Evolutionary conservation across 1,140 invertebrate species (phyloP).

Genomic region (Penaeus vannamei): DNA sequence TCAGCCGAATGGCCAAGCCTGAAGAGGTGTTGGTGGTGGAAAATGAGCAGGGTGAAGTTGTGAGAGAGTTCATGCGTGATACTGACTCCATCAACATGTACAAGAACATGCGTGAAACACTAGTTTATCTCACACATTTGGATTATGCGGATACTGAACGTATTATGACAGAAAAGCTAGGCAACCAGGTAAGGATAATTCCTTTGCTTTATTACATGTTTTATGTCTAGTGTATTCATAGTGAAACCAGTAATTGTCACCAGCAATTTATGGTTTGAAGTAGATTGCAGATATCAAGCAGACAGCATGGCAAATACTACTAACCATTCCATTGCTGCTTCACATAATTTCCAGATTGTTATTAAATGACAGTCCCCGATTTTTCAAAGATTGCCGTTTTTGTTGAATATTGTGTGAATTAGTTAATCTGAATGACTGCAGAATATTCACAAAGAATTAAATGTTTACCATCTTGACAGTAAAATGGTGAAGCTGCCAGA

Average conservation of each 20-base stretch:
- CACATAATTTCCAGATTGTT: too few species aligned
- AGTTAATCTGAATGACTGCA: too few species aligned
- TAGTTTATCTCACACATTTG: constrained; percentile 99
- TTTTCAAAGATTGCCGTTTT: too few species aligned
- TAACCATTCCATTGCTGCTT: too few species aligned
- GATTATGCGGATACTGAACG: constrained; percentile 97
- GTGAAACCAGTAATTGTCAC: constrained; percentile 10
- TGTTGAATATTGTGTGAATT: too few species aligned
- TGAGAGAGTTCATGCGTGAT: constrained; percentile 99
- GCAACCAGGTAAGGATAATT: constrained; percentile 85
- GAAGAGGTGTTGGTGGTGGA: constrained; percentile 99
- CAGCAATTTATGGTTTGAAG: too few species aligned
- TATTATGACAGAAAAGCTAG: constrained; percentile 99
- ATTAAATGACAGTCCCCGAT: too few species aligned
- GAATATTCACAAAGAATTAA: too few species aligned
- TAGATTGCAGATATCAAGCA: too few species aligned
- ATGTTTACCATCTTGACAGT: too few species aligned
- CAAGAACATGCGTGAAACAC: constrained; percentile 99
- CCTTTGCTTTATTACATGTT: not conserved
- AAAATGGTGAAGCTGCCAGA: too few species aligned
- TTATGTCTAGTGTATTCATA: not conserved
- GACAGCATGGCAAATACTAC: too few species aligned
- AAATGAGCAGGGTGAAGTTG: constrained; percentile 99
- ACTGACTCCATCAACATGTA: constrained; percentile 99
- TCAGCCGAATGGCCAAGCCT: constrained; percentile 99